A percentile compares a stretch with the other conserved stretches of the same genome.
These are phyloP conservation scores for Branchipolynoe longqiensis DNA, from an alignment of 2,888 invertebrate species.

Conservation along the genomic window DNA sequence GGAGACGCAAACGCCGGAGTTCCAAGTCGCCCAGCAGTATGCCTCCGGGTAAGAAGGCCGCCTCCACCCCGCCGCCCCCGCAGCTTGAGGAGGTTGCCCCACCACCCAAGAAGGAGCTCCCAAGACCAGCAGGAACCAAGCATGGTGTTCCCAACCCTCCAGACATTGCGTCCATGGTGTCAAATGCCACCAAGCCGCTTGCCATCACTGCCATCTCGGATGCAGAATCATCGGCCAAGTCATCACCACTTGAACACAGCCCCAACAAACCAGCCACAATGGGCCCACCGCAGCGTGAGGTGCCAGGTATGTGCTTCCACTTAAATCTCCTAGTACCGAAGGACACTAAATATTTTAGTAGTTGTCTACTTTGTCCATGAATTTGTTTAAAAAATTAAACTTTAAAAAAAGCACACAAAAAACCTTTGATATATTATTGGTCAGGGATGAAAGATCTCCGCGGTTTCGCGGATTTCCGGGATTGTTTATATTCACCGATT, in stretches of 20 bases:
- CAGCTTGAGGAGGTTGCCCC: background rate
- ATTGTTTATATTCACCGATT: too few species aligned
- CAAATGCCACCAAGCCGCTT: conserved; percentile 63
- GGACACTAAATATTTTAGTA: too few species aligned
- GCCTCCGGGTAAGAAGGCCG: conserved; percentile 46
- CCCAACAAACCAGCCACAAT: background rate
- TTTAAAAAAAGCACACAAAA: too few species aligned
- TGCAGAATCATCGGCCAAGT: conserved; percentile 57
- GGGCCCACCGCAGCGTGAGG: conserved; percentile 42
- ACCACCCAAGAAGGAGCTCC: background rate
- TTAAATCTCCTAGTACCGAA: too few species aligned
- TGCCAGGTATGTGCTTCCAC: conserved; percentile 30
- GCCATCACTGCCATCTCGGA: conserved; percentile 62
- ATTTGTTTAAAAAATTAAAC: background rate
- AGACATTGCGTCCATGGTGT: conserved; percentile 60
- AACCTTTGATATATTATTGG: too few species aligned
- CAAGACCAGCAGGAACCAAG: background rate
- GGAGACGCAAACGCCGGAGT: conserved; percentile 52
- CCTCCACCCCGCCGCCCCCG: conserved; percentile 19
- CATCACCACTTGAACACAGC: conserved; percentile 48
- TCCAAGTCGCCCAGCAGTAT: conserved; percentile 54
- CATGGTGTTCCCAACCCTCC: conserved; percentile 4
- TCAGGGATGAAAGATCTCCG: too few species aligned
- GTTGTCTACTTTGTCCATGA: too few species aligned
- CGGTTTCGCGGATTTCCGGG: too few species aligned